Evolutionary conservation across 2,113 vertebrate species (phyloP).

Genomic region (Pseudopipra pipra): DNA sequence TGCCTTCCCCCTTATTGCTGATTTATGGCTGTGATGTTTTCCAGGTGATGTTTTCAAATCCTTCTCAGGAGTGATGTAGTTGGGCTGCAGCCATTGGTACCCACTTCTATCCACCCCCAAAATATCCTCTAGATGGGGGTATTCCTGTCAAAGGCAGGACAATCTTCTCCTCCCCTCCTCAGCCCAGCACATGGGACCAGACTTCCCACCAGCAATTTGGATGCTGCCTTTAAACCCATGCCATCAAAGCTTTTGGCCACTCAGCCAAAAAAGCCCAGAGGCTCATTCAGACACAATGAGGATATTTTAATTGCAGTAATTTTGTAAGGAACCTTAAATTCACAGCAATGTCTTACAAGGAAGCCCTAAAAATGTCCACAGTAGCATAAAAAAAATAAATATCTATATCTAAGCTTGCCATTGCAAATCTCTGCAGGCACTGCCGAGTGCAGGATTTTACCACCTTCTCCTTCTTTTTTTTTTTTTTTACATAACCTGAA

Average conservation of each 20-base stretch:
- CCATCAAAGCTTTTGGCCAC: neutral
- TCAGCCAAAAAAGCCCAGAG: neutral
- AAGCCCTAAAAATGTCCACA: neutral
- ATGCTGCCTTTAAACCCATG: neutral
- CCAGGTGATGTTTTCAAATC: neutral
- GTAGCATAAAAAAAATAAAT: neutral
- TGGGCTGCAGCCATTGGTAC: neutral
- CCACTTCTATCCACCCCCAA: neutral
- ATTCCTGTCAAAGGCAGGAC: neutral
- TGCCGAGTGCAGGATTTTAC: neutral
- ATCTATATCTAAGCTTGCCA: neutral
- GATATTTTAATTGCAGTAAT: slow-evolving; percentile 1
- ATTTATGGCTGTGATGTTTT: neutral
- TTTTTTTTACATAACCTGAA: slow-evolving; percentile 66
- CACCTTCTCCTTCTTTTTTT: neutral
- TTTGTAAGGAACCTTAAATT: neutral
- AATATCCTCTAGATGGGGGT: neutral
- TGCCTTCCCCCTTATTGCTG: neutral
- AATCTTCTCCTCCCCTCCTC: neutral
- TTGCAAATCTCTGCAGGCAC: slow-evolving; percentile 16
- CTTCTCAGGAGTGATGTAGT: neutral
- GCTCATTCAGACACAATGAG: neutral
- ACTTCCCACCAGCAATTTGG: neutral
- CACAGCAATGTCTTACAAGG: neutral
- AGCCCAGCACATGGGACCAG: neutral